A percentile compares a stretch with the other conserved stretches of the same genome.
These are phyloP conservation scores for Tromatobia lineatoria DNA, from an alignment of 2,888 invertebrate species.

Conservation along the genomic window DNA sequence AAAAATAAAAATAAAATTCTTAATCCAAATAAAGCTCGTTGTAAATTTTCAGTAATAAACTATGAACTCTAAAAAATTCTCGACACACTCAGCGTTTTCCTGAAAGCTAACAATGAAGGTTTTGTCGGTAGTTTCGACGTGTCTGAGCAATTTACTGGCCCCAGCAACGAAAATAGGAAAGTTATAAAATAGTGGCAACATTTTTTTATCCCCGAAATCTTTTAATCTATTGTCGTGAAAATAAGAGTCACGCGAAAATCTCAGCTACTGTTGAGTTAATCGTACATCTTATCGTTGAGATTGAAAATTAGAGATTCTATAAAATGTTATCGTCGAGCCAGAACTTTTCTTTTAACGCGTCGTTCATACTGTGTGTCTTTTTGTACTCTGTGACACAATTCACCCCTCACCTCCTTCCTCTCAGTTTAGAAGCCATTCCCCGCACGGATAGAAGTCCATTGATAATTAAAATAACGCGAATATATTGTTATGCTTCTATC, in stretches of 20 bases:
- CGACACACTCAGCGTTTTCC: not conserved
- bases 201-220: not conserved
- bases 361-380: conserved; percentile 57
- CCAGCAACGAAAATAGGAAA: not conserved
- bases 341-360: conserved; percentile 16
- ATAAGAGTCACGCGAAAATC: not conserved
- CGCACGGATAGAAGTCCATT: not conserved
- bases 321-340: conserved; percentile 19
- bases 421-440: conserved; percentile 82
- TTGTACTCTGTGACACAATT: conserved; percentile 76
- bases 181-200: not conserved
- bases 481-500: not conserved
- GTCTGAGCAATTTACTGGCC: conserved; percentile 2
- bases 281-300: not conserved
- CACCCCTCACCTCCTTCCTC: conserved; percentile 83
- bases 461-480: not conserved
- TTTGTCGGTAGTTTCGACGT: not conserved
- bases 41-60: not conserved
- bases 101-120: not conserved
- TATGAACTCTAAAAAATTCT: not conserved
- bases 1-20: conserved; percentile 7
- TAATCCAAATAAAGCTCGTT: not conserved
- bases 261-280: not conserved
- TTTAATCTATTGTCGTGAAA: not conserved
- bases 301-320: not conserved